A percentile compares a stretch with the other conserved stretches of the same genome.
Evolutionary conservation across 2,113 vertebrate genomes (phyloP).

Genomic region (Notothenia rossii): DNA sequence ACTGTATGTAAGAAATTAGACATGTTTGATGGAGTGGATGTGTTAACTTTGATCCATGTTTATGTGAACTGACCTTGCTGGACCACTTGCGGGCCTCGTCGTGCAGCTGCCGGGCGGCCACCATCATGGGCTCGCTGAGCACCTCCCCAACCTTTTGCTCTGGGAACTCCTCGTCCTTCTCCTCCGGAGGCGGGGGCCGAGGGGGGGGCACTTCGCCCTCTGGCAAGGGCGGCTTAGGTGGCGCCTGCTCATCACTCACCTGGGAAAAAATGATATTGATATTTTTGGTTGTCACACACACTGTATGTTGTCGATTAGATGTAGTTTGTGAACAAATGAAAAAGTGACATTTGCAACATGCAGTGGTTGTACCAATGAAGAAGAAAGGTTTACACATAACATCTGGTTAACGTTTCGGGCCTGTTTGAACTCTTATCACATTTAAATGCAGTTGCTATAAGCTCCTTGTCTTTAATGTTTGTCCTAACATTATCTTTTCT

Average conservation of each 20-base stretch:
- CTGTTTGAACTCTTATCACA: background rate
- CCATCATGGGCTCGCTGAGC: constrained; percentile 99
- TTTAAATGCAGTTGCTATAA: background rate
- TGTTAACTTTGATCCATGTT: background rate
- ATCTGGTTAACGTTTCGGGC: background rate
- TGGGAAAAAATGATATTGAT: constrained; percentile 60
- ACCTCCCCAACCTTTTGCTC: constrained; percentile 96
- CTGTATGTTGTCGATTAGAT: background rate
- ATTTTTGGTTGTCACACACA: background rate
- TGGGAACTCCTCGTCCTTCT: constrained; percentile 98
- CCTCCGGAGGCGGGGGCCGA: constrained; percentile 95
- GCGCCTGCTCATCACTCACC: constrained; percentile 95
- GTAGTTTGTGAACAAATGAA: background rate
- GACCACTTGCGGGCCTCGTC: constrained; percentile 99
- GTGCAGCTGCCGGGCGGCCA: constrained; percentile 95
- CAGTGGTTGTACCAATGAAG: background rate
- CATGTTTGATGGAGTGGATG: background rate
- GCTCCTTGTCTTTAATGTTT: too few relatives aligned
- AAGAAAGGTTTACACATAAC: background rate
- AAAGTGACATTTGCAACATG: background rate
- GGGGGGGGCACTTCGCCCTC: constrained; percentile 97
- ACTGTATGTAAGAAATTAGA: background rate
- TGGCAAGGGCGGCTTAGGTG: constrained; percentile 96
- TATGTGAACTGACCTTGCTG: constrained; percentile 85
- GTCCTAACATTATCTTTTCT: too few relatives aligned